These are phyloP conservation scores for Leptobrachium ailaonicum DNA, from an alignment of 2,113 vertebrate genomes.

Conservation along the genomic window DNA sequence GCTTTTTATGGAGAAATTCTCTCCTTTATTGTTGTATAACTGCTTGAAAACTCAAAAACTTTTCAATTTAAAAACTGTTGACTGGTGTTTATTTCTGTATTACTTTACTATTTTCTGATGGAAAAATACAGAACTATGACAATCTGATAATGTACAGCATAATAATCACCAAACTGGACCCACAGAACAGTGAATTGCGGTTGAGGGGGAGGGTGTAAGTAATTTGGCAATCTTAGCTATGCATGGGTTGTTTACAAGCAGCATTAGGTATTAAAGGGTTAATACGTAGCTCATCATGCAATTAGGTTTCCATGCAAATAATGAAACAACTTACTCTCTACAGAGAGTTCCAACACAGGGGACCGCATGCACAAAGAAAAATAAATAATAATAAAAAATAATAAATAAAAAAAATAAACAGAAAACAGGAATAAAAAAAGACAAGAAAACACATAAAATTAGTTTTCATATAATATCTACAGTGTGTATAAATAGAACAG, in stretches of 20 bases:
- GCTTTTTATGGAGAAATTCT: too few relatives aligned
- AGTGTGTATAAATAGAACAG: constrained; percentile 67
- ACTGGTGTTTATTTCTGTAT: too few relatives aligned
- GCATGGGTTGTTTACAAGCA: not conserved
- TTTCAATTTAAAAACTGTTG: too few relatives aligned
- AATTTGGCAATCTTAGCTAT: not conserved
- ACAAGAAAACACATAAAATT: constrained; percentile 81
- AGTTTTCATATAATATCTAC: constrained; percentile 75
- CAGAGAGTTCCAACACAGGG: constrained; percentile 88
- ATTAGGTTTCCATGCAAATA: constrained; percentile 70
- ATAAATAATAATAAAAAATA: constrained; percentile 53
- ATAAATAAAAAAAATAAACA: constrained; percentile 64
- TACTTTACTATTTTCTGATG: too few relatives aligned
- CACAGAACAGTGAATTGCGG: too few relatives aligned
- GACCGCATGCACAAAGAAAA: constrained; percentile 81
- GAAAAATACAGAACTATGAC: too few relatives aligned
- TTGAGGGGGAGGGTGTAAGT: too few relatives aligned
- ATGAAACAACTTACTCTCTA: constrained; percentile 97
- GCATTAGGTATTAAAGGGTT: not conserved
- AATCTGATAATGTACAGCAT: too few relatives aligned
- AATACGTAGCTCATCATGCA: not conserved
- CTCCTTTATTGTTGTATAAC: too few relatives aligned
- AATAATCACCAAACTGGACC: too few relatives aligned
- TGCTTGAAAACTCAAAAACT: too few relatives aligned
- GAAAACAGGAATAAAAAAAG: constrained; percentile 47